Evolutionary conservation across 2,888 invertebrate species (phyloP).

Genomic region (Drosophila mimica): DNA sequence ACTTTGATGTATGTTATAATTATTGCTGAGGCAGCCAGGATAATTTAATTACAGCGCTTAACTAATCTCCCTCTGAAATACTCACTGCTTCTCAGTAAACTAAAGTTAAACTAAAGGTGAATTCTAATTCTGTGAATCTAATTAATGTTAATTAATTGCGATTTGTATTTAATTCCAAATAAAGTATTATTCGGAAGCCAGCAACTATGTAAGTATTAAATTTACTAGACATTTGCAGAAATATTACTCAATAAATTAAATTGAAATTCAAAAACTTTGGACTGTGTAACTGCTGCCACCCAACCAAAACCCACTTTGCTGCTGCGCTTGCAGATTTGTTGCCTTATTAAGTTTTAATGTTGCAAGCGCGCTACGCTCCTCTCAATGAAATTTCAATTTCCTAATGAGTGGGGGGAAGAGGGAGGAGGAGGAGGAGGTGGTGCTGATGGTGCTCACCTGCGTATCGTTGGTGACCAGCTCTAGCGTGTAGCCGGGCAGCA

Average conservation of each 20-base stretch:
- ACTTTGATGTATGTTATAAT: background rate
- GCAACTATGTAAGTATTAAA: background rate
- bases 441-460: constrained; percentile 87
- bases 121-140: background rate
- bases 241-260: background rate
- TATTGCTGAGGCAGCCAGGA: background rate
- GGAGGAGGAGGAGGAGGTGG: rapidly evolving
- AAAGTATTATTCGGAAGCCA: too few relatives aligned
- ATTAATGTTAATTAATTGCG: background rate
- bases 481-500: constrained; percentile 90
- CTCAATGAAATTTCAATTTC: constrained; percentile 78
- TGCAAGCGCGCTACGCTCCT: constrained; percentile 43
- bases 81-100: background rate
- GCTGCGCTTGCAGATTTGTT: constrained; percentile 70
- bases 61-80: background rate
- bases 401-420: constrained; percentile 51
- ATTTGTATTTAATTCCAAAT: background rate
- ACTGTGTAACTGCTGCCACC: constrained; percentile 15
- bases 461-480: constrained; percentile 93
- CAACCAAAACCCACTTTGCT: constrained; percentile 6
- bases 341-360: constrained; percentile 79
- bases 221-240: background rate
- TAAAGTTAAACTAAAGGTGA: background rate
- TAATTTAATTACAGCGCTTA: background rate
- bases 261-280: background rate